Conservation (phyloP, 2,888 invertebrate genomes). For the Tubulanus polymorphus region DNA sequence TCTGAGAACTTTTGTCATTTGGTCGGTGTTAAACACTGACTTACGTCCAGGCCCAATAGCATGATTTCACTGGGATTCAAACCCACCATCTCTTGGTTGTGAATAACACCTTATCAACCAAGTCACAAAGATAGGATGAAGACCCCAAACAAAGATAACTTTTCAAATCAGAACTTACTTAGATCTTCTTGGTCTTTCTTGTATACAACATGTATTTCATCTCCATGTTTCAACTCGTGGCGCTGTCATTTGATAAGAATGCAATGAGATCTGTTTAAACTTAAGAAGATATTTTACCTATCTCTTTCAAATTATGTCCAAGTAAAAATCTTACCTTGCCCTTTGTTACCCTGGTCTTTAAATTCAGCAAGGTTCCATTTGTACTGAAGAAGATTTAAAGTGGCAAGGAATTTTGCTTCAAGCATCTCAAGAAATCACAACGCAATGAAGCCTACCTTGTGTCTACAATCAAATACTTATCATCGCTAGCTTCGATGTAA, state of each 20-base stretch:
- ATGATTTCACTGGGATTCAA: background rate
- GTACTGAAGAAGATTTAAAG: conserved; percentile 31
- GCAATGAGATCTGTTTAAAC: too few species aligned
- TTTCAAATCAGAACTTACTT: conserved; percentile 28
- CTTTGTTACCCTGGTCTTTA: conserved; percentile 25
- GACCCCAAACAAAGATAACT: background rate
- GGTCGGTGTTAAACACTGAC: too few species aligned
- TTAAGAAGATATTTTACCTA: too few species aligned
- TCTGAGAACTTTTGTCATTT: too few species aligned
- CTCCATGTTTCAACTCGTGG: conserved; percentile 38
- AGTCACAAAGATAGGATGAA: conserved; percentile 2
- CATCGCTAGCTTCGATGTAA: conserved; percentile 29
- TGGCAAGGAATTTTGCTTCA: background rate
- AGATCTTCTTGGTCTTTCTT: conserved; percentile 35
- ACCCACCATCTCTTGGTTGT: background rate
- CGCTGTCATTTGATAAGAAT: conserved; percentile 29
- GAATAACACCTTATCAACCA: background rate
- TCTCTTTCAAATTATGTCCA: too few species aligned
- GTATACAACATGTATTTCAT: conserved; percentile 46
- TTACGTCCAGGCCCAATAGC: too few species aligned
- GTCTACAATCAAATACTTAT: conserved; percentile 36
- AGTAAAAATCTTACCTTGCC: background rate
- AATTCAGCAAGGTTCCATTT: conserved; percentile 43
- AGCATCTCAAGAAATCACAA: background rate
- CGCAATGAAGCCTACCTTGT: conserved; percentile 27